Evolutionary conservation across 92 coral and sea anemone species (phyloP), one percentile per base, ranked within the genome.

Genomic region (Blastomussa wellsi): DNA sequence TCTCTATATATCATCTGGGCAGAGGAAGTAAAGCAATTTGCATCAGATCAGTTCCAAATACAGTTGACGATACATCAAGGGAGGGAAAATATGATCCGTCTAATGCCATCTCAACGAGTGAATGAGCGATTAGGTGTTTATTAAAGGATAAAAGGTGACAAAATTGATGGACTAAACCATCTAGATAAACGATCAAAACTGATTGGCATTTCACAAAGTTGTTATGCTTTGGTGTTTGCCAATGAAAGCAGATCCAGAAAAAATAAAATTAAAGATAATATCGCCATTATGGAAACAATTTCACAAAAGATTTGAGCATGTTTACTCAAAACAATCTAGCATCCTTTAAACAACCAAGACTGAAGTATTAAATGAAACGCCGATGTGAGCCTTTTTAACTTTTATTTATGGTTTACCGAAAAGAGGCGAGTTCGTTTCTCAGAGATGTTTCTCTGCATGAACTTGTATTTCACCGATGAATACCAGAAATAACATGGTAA

Each of bases 101-200:
- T 51, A 77, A 49, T 52, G 72, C 22, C 41, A 32, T n/a, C 59
- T 26, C 48, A 15, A 5, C 59, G 7, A 39, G 19, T 29, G 74
- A 79, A n/a, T 28, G 73, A 10, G 11, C 13, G 51, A 67, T 38
- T 49, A 65, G 33, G 59, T 41, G 62, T 62, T 79, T 78, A 59
- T 78, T 39, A 55, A 29, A 60, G 71, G 82, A 67, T 39, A 59
- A 79, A 79, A 62, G 55, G 82, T 60, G 52, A 38, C 72, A 26
- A 37, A 76, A 79, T 14, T 29, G 82, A 37, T 79, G 51, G 37
- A 79, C 28, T 60, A 20, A 57, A 38, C 49, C 44, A 51, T 77
- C 42, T 1, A 17, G 79, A 49, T 76, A 49, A 76, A 76, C 26
- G 42, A 51, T 6, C 35, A 6, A 8, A 62, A 59, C 29, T 11